Conservation (phyloP, 2,888 invertebrate species). For the Kryphioiulus occultus region DNA sequence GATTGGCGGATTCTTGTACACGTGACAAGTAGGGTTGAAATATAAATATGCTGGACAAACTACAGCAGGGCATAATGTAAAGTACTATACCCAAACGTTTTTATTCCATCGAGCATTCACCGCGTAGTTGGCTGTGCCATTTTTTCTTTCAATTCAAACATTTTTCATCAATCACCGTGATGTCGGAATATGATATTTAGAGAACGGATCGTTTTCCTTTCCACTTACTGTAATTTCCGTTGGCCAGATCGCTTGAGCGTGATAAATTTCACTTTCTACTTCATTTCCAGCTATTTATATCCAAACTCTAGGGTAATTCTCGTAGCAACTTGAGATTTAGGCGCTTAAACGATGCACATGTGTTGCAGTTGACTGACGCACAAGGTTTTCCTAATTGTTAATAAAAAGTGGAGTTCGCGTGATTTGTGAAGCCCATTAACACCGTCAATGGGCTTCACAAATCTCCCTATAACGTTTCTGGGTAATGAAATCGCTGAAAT, state of each 20-base stretch:
- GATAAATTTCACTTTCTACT: not conserved
- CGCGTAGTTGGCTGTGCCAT: too few relatives aligned
- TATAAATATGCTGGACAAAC: too few relatives aligned
- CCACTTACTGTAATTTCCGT: not conserved
- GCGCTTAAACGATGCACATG: not conserved
- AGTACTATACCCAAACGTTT: too few relatives aligned
- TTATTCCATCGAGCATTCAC: too few relatives aligned
- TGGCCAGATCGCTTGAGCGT: not conserved
- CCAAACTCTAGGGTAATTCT: not conserved
- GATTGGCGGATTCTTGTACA: too few relatives aligned
- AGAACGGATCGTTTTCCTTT: not conserved
- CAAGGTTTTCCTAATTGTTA: not conserved
- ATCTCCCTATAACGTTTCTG: not conserved
- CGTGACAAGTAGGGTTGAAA: too few relatives aligned
- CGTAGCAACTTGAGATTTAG: not conserved
- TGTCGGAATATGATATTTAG: not conserved
- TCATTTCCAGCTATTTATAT: not conserved
- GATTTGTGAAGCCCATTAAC: not conserved
- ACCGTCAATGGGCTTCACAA: too few relatives aligned
- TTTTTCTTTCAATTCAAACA: too few relatives aligned
- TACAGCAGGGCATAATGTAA: too few relatives aligned
- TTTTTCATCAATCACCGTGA: too few relatives aligned
- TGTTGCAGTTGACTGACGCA: not conserved
- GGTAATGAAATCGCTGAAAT: not conserved
- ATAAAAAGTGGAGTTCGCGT: not conserved